Conservation (phyloP, 23 tunicate genomes). For the Trididemnum clinides region DNA sequence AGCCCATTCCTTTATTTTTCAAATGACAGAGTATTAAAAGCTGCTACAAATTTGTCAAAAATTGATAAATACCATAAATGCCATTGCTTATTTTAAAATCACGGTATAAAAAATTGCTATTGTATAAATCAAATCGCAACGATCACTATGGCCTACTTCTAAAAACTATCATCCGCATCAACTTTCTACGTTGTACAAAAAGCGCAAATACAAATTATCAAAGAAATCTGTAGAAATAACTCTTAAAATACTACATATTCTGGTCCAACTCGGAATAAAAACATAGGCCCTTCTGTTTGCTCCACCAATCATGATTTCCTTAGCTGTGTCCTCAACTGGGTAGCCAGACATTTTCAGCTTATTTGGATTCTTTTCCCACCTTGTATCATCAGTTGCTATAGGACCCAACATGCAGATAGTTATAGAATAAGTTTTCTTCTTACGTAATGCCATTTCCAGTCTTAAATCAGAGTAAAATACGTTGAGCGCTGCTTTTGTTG, state of each 20-base stretch:
- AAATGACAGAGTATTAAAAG: no score
- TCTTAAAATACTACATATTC: not conserved
- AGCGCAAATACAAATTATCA: constrained; percentile 30
- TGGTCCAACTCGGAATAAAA: constrained; percentile 39
- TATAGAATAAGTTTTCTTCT: constrained; percentile 38
- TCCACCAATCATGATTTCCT: constrained; percentile 38
- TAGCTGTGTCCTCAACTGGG: constrained; percentile 47
- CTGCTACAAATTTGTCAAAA: no score
- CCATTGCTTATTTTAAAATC: no score
- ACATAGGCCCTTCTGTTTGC: constrained; percentile 27
- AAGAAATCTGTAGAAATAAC: constrained; percentile 19
- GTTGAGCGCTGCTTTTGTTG: constrained; percentile 75
- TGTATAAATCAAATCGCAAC: no score
- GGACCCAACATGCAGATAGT: constrained; percentile 75
- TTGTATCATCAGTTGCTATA: constrained; percentile 53
- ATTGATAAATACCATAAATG: no score
- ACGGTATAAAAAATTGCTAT: no score
- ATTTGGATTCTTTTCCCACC: constrained; percentile 46
- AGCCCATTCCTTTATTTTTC: no score
- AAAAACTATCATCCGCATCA: no score
- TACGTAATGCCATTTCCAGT: constrained; percentile 41
- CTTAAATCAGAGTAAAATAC: constrained; percentile 57
- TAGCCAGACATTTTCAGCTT: constrained; percentile 29
- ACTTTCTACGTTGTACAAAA: constrained; percentile 1
- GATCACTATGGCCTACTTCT: no score